A percentile compares a stretch with the other conserved stretches of the same genome.
Evolutionary conservation across 2,888 invertebrate genomes (phyloP).

Genomic region (Lasioglossum oenotherae): DNA sequence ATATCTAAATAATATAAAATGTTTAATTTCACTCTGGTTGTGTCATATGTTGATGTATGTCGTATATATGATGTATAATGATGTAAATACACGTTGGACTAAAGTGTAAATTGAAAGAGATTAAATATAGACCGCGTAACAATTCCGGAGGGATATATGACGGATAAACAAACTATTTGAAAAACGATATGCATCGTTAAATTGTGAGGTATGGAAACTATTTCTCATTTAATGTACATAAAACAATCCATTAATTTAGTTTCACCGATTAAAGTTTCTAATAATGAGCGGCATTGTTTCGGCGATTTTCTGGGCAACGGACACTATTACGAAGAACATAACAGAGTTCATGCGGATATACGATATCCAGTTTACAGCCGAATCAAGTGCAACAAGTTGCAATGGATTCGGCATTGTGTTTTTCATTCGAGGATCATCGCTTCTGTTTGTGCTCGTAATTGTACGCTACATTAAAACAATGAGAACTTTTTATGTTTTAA

Average conservation of each 20-base stretch:
- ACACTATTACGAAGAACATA: slow-evolving; percentile 33
- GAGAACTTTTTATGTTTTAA: slow-evolving; percentile 14
- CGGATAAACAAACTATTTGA: not conserved
- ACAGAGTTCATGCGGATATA: slow-evolving; percentile 51
- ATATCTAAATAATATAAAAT: too few relatives aligned
- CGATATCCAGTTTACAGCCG: slow-evolving; percentile 52
- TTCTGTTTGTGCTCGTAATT: slow-evolving; percentile 35
- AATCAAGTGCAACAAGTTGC: slow-evolving; percentile 70
- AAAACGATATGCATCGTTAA: too few relatives aligned
- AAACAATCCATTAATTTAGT: too few relatives aligned
- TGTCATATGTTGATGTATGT: too few relatives aligned
- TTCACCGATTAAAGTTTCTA: not conserved
- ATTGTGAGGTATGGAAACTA: too few relatives aligned
- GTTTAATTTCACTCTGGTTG: too few relatives aligned
- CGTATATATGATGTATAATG: too few relatives aligned
- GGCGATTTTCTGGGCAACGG: slow-evolving; percentile 29
- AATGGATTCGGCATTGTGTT: slow-evolving; percentile 47
- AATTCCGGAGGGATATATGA: too few relatives aligned
- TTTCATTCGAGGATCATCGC: slow-evolving; percentile 27
- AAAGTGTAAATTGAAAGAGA: too few relatives aligned
- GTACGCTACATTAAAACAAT: slow-evolving; percentile 32
- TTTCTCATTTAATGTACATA: too few relatives aligned
- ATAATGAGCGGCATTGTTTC: not conserved
- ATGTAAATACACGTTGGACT: too few relatives aligned
- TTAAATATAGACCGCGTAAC: too few relatives aligned